phyloP scores from a whole-genome alignment of 2,113 vertebrate species.

The Upupa epops region DNA sequence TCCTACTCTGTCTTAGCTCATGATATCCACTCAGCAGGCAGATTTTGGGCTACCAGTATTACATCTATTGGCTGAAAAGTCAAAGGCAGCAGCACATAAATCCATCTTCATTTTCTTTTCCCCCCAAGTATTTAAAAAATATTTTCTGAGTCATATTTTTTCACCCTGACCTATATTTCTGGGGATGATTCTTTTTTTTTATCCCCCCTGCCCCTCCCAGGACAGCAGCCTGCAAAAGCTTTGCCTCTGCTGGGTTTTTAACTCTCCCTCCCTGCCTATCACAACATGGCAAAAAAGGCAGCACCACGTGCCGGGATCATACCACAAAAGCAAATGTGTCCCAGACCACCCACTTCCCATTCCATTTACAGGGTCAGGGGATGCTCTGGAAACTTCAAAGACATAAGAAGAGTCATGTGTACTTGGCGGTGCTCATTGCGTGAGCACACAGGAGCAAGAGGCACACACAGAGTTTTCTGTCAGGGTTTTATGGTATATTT shows the following conservation, averaged over 20 bases:
- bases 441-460: background rate
- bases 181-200: background rate
- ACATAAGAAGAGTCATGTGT: background rate
- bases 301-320: fast-evolving
- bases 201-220: background rate
- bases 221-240: background rate
- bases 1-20: background rate
- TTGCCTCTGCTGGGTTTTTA: fast-evolving
- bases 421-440: background rate
- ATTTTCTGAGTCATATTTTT: background rate
- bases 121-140: background rate
- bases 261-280: background rate
- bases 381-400: background rate
- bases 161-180: background rate
- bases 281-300: background rate
- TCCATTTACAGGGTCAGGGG: background rate
- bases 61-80: background rate
- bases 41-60: background rate
- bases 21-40: background rate
- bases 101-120: background rate
- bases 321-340: fast-evolving
- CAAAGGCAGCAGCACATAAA: background rate
- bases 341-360: background rate
- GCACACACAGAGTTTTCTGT: fast-evolving
- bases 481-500: background rate